These are phyloP conservation scores for Nixonia krombeini DNA, from an alignment of 1,140 invertebrate genomes.

Conservation along the genomic window DNA sequence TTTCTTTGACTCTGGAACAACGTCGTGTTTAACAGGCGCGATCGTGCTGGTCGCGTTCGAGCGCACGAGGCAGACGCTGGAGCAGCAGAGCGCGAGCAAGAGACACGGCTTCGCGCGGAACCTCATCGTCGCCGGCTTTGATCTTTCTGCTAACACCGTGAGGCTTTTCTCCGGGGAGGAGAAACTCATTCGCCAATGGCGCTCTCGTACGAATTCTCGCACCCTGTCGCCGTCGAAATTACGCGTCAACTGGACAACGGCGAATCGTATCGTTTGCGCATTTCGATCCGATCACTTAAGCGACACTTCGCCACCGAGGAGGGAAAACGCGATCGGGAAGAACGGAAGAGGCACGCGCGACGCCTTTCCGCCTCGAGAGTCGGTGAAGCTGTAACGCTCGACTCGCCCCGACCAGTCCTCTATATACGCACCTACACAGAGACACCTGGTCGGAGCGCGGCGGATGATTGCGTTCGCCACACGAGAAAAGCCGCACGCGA, in stretches of 20 bases:
- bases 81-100: slow-evolving; percentile 38
- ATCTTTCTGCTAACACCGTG: not conserved
- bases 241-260: too few species aligned
- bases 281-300: too few species aligned
- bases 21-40: slow-evolving; percentile 16
- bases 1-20: slow-evolving; percentile 74
- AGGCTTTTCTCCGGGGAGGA: too few species aligned
- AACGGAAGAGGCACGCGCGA: too few species aligned
- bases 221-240: too few species aligned
- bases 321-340: too few species aligned
- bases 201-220: too few species aligned
- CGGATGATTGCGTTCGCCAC: slow-evolving; percentile 12
- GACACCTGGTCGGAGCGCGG: slow-evolving; percentile 6
- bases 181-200: too few species aligned
- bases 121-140: slow-evolving; percentile 4
- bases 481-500: slow-evolving; percentile 19
- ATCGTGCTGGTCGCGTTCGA: slow-evolving; percentile 17
- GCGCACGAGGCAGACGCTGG: slow-evolving; percentile 6
- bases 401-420: slow-evolving; percentile 11
- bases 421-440: slow-evolving; percentile 47
- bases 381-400: slow-evolving; percentile 49
- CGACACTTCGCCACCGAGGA: too few species aligned
- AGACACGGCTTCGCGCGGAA: slow-evolving; percentile 14
- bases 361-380: slow-evolving; percentile 33
- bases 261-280: too few species aligned